These are phyloP conservation scores for Otolemur garnettii DNA, from an alignment of 2,113 vertebrate species.

Conservation along the genomic window DNA sequence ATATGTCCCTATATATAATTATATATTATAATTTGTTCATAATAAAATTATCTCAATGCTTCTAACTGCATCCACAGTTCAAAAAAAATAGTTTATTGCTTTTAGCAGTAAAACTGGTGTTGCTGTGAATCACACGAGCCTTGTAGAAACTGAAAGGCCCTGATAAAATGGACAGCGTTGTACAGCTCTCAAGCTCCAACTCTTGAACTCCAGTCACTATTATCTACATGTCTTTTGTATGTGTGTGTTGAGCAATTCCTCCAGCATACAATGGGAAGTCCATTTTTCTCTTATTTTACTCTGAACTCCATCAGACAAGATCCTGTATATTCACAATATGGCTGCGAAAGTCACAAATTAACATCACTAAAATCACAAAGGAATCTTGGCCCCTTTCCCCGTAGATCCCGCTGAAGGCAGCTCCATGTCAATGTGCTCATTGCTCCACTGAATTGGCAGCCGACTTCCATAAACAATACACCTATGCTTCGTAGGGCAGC, in stretches of 20 bases:
- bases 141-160: background rate
- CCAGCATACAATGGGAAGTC: background rate
- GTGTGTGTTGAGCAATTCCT: background rate
- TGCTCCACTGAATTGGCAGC: background rate
- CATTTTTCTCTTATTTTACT: background rate
- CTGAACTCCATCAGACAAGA: background rate
- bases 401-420: background rate
- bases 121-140: background rate
- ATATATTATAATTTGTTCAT: background rate
- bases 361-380: background rate
- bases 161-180: background rate
- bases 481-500: background rate
- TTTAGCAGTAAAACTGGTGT: background rate
- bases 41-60: background rate
- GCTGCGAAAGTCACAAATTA: background rate
- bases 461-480: background rate
- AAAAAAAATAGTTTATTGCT: background rate
- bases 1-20: background rate
- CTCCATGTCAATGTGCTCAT: background rate
- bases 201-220: background rate
- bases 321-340: background rate
- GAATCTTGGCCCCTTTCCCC: background rate
- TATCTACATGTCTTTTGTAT: background rate
- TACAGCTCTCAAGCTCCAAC: background rate
- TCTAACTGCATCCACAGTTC: background rate